Base-by-base conservation (phyloP, 2,888 invertebrate species). In the Drosophila falleni region DNA sequence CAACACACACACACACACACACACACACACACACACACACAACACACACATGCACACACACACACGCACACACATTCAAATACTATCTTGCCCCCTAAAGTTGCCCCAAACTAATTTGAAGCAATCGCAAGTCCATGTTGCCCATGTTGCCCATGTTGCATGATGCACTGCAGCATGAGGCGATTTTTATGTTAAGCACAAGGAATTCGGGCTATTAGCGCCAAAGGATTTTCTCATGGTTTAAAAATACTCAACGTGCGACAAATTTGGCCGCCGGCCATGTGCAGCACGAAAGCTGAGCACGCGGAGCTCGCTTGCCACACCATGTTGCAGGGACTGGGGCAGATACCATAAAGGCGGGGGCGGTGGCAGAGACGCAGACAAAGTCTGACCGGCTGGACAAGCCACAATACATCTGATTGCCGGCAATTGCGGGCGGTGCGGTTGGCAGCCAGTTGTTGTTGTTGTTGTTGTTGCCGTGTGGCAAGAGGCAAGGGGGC, bases 221-320 rank as follows among this genome's bases (percentile, higher is more conserved):
- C 91, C 91, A 91, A 91, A 89, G 90, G 91, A 91, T 91, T 90
- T 91, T 91, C 91, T 91, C 91, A 91, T 91, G 91, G 91, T 90
- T 91, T 91, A 90, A 90, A 90, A 90, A 90, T 90, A 90, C 87
- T 70, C 80, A 87, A 90, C 86, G 82, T 81, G 85, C 82, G 80
- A 85, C 79, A 87, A 88, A 88, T 89, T 87, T 89, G 63, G 89
- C 87, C 87, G 58, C 75, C 74, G 87, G 87, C 86, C 77, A 87
- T 80, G 60, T 89, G 77, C 87, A 89, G 87, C 89, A 87, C 86
- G 89, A 87, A 87, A 80, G 86, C 86, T 85, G 87, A 16, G 50
- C 89, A 87, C 89, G 89, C 81, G 80, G 78, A 73, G 69, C 59
- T 64, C 61, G 55, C 67, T 47, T 47, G 55, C 61, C 63, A 41